Percentiles rank a stretch among this genome's conserved stretches.
Evolutionary conservation across 1,140 invertebrate species (phyloP).

Genomic region (Helicorthomorpha holstii): DNA sequence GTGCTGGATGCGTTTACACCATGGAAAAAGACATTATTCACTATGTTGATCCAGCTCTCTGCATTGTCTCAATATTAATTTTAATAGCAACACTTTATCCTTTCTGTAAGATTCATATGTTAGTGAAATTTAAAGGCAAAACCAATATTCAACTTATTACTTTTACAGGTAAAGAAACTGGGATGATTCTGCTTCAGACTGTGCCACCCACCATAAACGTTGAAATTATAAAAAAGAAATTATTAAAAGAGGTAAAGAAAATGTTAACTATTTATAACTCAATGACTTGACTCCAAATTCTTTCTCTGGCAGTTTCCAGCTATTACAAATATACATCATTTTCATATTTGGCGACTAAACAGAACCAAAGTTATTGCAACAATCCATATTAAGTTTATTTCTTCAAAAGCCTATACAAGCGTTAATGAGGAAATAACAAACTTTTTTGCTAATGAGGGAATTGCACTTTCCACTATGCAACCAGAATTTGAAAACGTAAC

Average conservation of each 20-base stretch:
- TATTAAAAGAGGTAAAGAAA: constrained; percentile 30
- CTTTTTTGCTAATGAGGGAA: constrained; percentile 53
- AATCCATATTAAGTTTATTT: constrained; percentile 18
- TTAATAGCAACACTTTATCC: constrained; percentile 48
- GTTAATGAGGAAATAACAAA: constrained; percentile 42
- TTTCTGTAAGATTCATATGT: constrained; percentile 25
- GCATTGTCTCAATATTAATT: constrained; percentile 42
- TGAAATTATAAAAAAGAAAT: constrained; percentile 37
- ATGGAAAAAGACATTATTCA: constrained; percentile 37
- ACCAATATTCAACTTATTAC: constrained; percentile 17
- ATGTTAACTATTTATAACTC: not conserved
- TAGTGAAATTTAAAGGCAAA: not conserved
- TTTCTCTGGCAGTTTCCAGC: constrained; percentile 43
- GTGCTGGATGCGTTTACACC: constrained; percentile 42
- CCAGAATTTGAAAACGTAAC: constrained; percentile 45
- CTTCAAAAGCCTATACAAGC: constrained; percentile 36
- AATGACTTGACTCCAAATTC: not conserved
- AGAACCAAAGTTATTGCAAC: constrained; percentile 39
- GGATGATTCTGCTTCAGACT: constrained; percentile 57
- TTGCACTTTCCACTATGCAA: constrained; percentile 56
- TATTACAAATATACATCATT: constrained; percentile 58
- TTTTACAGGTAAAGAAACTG: constrained; percentile 50
- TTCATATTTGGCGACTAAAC: constrained; percentile 63
- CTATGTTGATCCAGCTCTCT: constrained; percentile 50
- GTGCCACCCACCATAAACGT: constrained; percentile 63